Conservation (phyloP, 2,113 vertebrate genomes). For the Ramphastos sulfuratus region DNA sequence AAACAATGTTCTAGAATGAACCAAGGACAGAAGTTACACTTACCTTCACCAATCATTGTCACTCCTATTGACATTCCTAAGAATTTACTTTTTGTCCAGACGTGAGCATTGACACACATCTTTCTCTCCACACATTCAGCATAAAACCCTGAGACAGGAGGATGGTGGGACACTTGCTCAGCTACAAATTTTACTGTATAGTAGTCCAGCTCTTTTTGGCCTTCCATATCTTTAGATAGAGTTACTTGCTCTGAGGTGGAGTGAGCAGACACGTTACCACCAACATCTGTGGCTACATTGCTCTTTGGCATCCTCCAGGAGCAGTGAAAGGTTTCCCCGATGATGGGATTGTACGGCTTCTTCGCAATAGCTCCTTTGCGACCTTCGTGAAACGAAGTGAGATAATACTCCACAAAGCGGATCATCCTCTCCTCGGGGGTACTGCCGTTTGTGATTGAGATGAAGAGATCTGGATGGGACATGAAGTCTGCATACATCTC, state of each 20-base stretch:
- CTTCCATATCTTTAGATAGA: conserved; percentile 47
- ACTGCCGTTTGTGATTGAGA: conserved; percentile 85
- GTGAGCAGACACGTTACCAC: conserved; percentile 28
- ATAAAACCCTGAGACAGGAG: conserved; percentile 97
- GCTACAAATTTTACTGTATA: conserved; percentile 92
- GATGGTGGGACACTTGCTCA: conserved; percentile 98
- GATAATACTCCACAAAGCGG: conserved; percentile 96
- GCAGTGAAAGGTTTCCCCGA: conserved; percentile 97
- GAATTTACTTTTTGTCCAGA: conserved; percentile 99
- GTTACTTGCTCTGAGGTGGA: conserved; percentile 43
- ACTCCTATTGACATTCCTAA: conserved; percentile 99
- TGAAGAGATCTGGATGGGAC: conserved; percentile 95
- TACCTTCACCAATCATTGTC: conserved; percentile 97
- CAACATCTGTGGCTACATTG: neutral
- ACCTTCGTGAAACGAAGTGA: conserved; percentile 98
- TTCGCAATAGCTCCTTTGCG: conserved; percentile 97
- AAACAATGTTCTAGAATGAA: neutral
- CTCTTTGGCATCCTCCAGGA: conserved; percentile 88
- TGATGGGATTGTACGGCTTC: conserved; percentile 98
- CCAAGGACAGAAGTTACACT: conserved; percentile 24
- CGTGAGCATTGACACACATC: conserved; percentile 94
- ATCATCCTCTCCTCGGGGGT: conserved; percentile 93
- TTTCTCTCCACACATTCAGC: conserved; percentile 91
- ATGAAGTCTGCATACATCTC: conserved; percentile 99
- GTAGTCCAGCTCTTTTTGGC: conserved; percentile 68